Evolutionary conservation across 2,113 vertebrate genomes (phyloP), one percentile per base, ranked within the genome.

Genomic region (Alligator sinensis): DNA sequence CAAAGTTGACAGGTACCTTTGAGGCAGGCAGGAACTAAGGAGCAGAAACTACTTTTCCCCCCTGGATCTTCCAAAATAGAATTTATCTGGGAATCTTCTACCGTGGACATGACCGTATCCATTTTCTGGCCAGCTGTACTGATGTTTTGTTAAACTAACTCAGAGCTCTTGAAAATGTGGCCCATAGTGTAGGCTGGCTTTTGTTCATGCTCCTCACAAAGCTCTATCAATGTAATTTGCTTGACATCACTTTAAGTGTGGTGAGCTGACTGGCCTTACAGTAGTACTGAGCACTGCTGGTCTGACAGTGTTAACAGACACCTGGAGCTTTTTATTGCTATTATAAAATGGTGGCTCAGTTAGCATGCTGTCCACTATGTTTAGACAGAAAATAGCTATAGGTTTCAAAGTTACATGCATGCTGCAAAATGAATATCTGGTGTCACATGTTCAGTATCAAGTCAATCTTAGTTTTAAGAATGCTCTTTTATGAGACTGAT

Each of bases 291-390:
- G 92, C 74, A 84, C 77, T 6, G 1, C 60, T 54, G 74, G 68
- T 96, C 79, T 92, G 72, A 83, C n/a, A 47, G 62, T 62, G 72
- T 82, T 94, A 92, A 86, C 22, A 87, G 30, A 85, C 81, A 91
- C 86, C 82, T 83, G 75, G 80, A 84, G n/a, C 58, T 87, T 94
- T 95, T 84, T 83, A 94, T 70, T 80, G 77, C 34, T 94, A 8
- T 87, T 94, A 75, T 94, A 86, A 96, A 93, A 61, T n/a, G 11
- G 13, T 27, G 74, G 8, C 47, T 94, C 47, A 90, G 86, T 70
- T 89, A 66, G 75, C 61, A 70, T 80, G 58, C 24, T 89, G 63
- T 92, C 74, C 38, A 63, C 30, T 2, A 5, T 77, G 70, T 89
- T 87, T 77, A 89, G 75, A 77, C 12, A 86, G 62, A 92, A 91